Base-by-base conservation (phyloP, 2,797 vertebrate genomes). In the Anguilla marmorata region DNA sequence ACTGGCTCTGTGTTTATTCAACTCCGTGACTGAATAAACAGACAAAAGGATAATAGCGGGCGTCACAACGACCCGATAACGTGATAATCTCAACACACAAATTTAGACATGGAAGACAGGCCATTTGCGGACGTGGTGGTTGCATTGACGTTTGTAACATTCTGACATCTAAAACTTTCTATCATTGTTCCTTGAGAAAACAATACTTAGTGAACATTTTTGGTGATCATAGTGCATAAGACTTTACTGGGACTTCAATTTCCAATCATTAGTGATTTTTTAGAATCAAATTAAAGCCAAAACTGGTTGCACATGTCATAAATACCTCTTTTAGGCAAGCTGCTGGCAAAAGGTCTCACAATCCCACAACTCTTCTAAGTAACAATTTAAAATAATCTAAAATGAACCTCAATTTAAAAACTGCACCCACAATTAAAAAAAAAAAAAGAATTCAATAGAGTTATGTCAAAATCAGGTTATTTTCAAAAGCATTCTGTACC, bases 1-100 rank as follows among this genome's bases (percentile, higher is more conserved):
- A 3, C 16, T 37, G 21, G 72, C 72, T 76, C 30, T 76, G 72
- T 37, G 30, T 76, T 76, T 37, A 76, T 76, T 37, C 72, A 76
- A 19, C 33, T 76, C 72, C 12, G 72, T 76, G 72, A 76, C 72
- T 37, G 72, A 76, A 16, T 37, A 76, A 76, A 76, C 72, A 76
- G 72, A 76, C 72, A 76, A 33, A 76, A 37, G 72, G 11, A 19
- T 76, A 3, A 76, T 37, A 12, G 72, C 33, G 33, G 72, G 30
- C 12, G 30, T 72, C 27, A 11, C 30, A 33, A 72, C 8, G 8
- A 27, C n/a, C 69, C 3, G 33, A 76, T 76, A 76, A 76, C 72
- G 12, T 6, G 63, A 27, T 69, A 69, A n/a, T 37, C 72, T 76
- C 72, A 33, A 76, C 27, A 63, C 5, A 30, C 66, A 72, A 72